Evolutionary conservation across 2,888 invertebrate genomes (phyloP).

Genomic region (Cantharis nigra): DNA sequence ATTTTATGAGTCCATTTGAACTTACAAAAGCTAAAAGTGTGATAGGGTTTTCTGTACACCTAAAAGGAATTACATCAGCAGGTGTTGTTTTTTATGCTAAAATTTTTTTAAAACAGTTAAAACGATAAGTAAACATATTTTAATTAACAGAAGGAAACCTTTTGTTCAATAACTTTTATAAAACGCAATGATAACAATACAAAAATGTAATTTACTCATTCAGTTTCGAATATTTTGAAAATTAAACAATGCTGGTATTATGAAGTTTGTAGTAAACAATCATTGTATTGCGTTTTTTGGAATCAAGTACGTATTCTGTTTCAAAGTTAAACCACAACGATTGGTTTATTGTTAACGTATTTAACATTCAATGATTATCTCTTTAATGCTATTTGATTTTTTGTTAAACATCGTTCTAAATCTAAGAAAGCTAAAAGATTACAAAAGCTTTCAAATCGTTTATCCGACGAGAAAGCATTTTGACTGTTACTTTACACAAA

Average conservation of each 20-base stretch:
- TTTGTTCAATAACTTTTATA: background rate
- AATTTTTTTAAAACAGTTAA: background rate
- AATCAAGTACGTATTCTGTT: background rate
- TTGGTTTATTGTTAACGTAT: background rate
- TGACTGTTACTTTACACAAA: slow-evolving; percentile 10
- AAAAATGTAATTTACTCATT: background rate
- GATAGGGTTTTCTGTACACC: background rate
- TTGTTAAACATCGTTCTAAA: background rate
- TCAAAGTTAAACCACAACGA: background rate
- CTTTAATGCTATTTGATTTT: background rate
- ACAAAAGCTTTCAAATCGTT: slow-evolving; percentile 18
- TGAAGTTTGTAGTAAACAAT: too few species aligned
- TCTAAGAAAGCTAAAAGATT: slow-evolving; percentile 9
- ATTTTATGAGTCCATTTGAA: background rate
- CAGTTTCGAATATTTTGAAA: background rate
- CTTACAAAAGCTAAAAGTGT: background rate
- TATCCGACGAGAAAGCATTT: slow-evolving; percentile 11
- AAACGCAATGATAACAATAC: background rate
- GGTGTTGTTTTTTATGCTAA: background rate
- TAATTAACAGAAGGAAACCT: background rate
- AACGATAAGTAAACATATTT: background rate
- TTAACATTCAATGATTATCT: background rate
- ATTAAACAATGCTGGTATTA: background rate
- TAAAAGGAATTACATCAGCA: background rate
- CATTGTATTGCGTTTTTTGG: background rate